Evolutionary conservation across 1,140 invertebrate species (phyloP).

Genomic region (Holotrichia oblita): DNA sequence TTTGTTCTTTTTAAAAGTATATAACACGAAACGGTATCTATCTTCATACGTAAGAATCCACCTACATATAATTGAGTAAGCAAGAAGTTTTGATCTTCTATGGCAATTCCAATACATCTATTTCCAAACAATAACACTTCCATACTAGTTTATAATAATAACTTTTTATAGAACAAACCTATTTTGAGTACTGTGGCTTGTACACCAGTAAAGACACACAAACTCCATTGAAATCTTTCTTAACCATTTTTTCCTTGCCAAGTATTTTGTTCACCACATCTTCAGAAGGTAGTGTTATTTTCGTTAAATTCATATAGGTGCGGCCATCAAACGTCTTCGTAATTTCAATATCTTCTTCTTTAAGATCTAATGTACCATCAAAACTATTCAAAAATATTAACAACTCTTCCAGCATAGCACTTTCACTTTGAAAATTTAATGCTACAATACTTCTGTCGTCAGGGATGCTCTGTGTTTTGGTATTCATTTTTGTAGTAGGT

Average conservation of each 20-base stretch:
- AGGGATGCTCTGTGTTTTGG: not conserved
- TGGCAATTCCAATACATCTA: too few relatives aligned
- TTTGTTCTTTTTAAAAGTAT: too few relatives aligned
- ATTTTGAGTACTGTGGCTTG: too few relatives aligned
- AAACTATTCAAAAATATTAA: not conserved
- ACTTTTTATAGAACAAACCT: too few relatives aligned
- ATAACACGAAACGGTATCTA: too few relatives aligned
- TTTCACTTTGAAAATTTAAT: not conserved
- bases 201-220: too few relatives aligned
- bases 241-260: not conserved
- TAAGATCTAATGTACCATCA: not conserved
- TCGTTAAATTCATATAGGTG: not conserved
- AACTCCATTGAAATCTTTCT: not conserved
- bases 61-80: too few relatives aligned
- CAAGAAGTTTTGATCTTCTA: too few relatives aligned
- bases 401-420: not conserved
- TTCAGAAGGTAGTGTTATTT: not conserved
- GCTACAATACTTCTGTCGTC: not conserved
- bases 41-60: too few relatives aligned
- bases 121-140: too few relatives aligned
- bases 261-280: not conserved
- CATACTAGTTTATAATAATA: too few relatives aligned
- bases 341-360: not conserved
- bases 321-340: constrained; percentile 5
- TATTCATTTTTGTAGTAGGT: not conserved